Conservation (phyloP, 64 coral and sea anemone species). For the Astreopora myriophthalma region DNA sequence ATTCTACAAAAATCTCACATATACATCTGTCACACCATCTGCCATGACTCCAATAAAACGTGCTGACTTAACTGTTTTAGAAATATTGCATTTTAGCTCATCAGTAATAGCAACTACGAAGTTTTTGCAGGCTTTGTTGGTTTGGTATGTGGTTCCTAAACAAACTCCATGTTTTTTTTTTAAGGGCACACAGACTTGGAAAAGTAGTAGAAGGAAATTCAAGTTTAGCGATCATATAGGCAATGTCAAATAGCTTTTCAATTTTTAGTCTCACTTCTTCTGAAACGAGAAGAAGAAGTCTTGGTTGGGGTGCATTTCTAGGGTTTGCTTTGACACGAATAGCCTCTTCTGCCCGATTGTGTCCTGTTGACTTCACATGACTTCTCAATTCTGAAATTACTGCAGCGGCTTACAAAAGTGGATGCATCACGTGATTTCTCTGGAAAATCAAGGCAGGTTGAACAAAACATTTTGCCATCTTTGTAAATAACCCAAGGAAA, state of each 20-base stretch:
- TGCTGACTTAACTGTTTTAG: conserved; percentile 3
- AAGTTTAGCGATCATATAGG: conserved; percentile 31
- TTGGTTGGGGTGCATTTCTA: conserved; percentile 34
- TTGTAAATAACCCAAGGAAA: conserved; percentile 35
- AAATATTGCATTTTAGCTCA: no score
- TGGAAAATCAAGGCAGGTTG: conserved; percentile 5
- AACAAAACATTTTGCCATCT: conserved; percentile 34
- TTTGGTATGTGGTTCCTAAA: conserved; percentile 35
- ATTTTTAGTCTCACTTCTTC: conserved; percentile 26
- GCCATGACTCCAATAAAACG: conserved; percentile 48
- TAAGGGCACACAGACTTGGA: conserved; percentile 1
- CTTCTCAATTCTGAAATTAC: neutral
- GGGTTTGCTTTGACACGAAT: neutral
- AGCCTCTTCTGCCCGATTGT: neutral
- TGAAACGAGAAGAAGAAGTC: conserved; percentile 2
- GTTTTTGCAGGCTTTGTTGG: conserved; percentile 44
- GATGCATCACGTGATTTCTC: neutral
- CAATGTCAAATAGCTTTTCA: conserved; percentile 55
- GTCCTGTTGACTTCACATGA: conserved; percentile 6
- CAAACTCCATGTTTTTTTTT: conserved; percentile 27
- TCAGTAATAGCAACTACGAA: conserved; percentile 2
- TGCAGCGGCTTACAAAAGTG: neutral
- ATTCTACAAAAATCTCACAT: conserved; percentile 40
- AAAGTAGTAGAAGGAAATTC: conserved; percentile 24
- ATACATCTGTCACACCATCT: conserved; percentile 36